phyloP scores from a whole-genome alignment of 2,797 vertebrate species.

The Arctocebus calabarensis region DNA sequence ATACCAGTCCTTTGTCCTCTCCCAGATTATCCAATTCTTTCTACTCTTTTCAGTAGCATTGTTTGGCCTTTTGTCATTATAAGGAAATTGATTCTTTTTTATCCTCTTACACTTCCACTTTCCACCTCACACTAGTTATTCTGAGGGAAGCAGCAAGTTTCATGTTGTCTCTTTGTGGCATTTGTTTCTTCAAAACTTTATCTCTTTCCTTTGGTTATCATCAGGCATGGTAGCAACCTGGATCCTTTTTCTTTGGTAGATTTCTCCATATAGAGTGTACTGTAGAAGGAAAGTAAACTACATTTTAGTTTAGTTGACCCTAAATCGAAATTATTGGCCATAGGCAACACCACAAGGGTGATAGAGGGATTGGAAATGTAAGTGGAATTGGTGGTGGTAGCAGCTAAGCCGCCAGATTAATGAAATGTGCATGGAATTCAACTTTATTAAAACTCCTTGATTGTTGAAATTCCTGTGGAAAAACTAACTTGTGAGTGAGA shows the following conservation, averaged over 20 bases:
- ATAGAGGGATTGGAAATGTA: neutral
- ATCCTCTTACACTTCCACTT: neutral
- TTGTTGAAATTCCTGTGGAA: constrained; percentile 30
- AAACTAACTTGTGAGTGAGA: constrained; percentile 33
- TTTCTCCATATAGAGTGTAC: neutral
- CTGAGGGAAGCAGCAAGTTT: neutral
- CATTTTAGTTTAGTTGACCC: neutral
- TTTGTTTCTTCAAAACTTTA: constrained; percentile 38
- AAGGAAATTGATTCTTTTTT: neutral
- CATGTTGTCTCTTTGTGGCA: neutral
- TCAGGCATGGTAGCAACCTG: neutral
- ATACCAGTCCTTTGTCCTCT: neutral
- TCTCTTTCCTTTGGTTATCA: constrained; percentile 21
- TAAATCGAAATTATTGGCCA: neutral
- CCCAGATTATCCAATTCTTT: neutral
- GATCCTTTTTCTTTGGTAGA: neutral
- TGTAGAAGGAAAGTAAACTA: constrained; percentile 45
- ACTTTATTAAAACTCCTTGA: neutral
- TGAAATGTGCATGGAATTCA: neutral
- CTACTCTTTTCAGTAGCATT: neutral
- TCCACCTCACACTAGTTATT: neutral
- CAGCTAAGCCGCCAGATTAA: constrained; percentile 11
- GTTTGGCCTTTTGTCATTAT: neutral
- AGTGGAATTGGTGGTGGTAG: neutral
- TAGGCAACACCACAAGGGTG: neutral